phyloP scores from a whole-genome alignment of 2,113 vertebrate genomes.

The Entomyzon cyanotis region DNA sequence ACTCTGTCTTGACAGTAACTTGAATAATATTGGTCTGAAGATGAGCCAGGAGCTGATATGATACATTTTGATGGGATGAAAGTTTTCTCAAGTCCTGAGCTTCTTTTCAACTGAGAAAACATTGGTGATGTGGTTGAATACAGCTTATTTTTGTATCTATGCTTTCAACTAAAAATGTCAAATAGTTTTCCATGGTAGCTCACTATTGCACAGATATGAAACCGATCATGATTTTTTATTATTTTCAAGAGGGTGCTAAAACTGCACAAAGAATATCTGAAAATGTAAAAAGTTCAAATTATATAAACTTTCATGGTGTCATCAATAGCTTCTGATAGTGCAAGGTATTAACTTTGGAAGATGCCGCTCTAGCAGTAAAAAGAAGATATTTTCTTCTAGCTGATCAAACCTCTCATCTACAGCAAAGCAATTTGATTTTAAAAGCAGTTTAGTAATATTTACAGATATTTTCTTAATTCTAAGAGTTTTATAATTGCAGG shows the following conservation, averaged over 20 bases:
- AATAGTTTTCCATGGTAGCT: background rate
- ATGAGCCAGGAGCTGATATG: background rate
- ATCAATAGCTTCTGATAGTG: background rate
- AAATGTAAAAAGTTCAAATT: background rate
- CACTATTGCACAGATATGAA: background rate
- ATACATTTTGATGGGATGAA: background rate
- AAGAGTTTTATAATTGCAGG: background rate
- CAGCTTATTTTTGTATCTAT: background rate
- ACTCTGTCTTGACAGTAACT: background rate
- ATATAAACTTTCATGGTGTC: background rate
- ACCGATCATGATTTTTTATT: background rate
- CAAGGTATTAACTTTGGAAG: background rate
- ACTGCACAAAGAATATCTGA: background rate
- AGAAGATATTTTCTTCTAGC: background rate
- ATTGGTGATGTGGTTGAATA: background rate
- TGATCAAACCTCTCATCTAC: background rate
- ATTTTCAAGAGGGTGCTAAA: background rate
- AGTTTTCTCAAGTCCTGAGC: background rate
- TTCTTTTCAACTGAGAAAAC: background rate
- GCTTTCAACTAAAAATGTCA: background rate
- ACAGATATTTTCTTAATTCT: background rate
- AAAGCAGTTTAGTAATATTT: background rate
- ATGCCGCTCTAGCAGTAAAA: background rate
- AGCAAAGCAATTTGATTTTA: background rate
- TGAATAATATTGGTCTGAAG: background rate